phyloP scores from a whole-genome alignment of 2,888 invertebrate species.

The Drosophila colorata region DNA sequence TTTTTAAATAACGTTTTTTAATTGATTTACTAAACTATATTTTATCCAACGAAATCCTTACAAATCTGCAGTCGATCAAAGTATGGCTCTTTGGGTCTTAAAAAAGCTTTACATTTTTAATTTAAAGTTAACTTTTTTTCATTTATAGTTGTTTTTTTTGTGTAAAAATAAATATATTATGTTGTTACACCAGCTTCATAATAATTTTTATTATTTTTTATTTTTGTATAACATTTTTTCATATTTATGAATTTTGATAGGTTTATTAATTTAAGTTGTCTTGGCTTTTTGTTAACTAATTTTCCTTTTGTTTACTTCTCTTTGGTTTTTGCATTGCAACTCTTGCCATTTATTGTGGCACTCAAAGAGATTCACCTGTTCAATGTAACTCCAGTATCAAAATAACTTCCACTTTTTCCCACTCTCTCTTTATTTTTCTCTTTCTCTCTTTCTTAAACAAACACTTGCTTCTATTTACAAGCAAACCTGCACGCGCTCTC shows the following conservation, averaged over 20 bases:
- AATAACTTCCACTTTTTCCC: neutral
- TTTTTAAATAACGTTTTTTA: too few species aligned
- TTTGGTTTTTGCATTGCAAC: neutral
- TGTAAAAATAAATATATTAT: too few species aligned
- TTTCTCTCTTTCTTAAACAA: neutral
- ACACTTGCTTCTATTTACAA: constrained; percentile 10
- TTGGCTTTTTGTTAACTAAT: neutral
- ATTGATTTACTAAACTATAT: too few species aligned
- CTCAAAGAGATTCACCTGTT: constrained; percentile 22
- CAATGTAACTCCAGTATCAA: neutral
- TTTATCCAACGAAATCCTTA: too few species aligned
- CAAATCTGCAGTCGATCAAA: too few species aligned
- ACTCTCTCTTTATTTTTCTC: neutral
- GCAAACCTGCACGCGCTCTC: constrained; percentile 13
- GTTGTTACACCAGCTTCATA: too few species aligned
- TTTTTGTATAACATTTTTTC: too few species aligned
- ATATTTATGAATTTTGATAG: neutral
- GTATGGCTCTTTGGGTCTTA: too few species aligned
- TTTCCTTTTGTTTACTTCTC: too few species aligned
- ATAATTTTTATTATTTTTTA: too few species aligned
- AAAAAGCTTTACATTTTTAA: too few species aligned
- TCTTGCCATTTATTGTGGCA: neutral
- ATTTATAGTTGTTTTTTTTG: neutral
- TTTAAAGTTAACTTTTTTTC: neutral
- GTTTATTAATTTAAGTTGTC: neutral